Percentiles rank a stretch among this genome's conserved stretches.
Conservation (phyloP, 2,888 invertebrate genomes). For the Orthosia cruda region DNA sequence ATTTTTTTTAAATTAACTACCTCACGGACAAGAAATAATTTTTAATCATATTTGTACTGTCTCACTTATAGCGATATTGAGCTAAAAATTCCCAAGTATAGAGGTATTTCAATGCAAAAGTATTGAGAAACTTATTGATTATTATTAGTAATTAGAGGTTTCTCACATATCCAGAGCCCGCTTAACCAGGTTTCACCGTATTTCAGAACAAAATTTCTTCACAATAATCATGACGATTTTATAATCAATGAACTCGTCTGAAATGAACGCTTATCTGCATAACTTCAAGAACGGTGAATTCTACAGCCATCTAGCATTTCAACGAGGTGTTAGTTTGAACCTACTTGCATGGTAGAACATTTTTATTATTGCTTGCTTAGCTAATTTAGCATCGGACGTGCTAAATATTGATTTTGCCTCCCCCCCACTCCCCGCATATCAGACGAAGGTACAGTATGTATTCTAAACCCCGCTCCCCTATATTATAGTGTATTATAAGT, state of each 20-base stretch:
- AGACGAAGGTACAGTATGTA: constrained; percentile 85
- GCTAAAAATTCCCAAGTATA: too few relatives aligned
- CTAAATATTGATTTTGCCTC: constrained; percentile 69
- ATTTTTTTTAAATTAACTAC: too few relatives aligned
- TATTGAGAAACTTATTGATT: too few relatives aligned
- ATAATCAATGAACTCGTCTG: constrained; percentile 9
- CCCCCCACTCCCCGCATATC: constrained; percentile 71
- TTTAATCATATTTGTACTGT: too few relatives aligned
- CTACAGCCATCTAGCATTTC: constrained; percentile 88
- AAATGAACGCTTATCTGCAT: constrained; percentile 59
- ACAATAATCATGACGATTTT: constrained; percentile 7
- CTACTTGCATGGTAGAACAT: constrained; percentile 84
- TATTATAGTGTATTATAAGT: constrained; percentile 48
- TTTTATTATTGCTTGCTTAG: constrained; percentile 78
- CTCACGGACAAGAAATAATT: too few relatives aligned
- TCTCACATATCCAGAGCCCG: too few relatives aligned
- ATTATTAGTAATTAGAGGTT: too few relatives aligned
- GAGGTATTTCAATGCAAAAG: too few relatives aligned
- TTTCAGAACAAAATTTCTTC: constrained; percentile 55
- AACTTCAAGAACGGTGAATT: constrained; percentile 81
- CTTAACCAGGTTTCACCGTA: neutral
- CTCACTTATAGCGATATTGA: too few relatives aligned
- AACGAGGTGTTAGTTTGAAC: constrained; percentile 71
- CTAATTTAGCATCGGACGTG: constrained; percentile 65
- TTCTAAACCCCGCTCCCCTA: constrained; percentile 63